Percentiles rank a stretch among this genome's conserved stretches.
phyloP scores from a whole-genome alignment of 2,797 vertebrate genomes.

The Lycodopsis pacificus region DNA sequence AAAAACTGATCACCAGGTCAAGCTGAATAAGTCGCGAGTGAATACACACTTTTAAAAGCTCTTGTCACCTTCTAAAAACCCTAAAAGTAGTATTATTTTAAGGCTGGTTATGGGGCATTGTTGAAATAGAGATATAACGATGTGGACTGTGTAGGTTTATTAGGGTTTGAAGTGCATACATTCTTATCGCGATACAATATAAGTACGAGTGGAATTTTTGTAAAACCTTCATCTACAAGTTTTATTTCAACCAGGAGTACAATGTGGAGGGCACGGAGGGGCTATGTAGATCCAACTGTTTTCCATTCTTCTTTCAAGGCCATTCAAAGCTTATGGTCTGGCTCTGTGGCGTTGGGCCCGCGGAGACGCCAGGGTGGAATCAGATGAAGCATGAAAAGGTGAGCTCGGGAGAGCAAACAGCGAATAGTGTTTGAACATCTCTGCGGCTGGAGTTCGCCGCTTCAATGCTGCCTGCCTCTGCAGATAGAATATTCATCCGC shows the following conservation, averaged over 20 bases:
- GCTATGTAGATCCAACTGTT: constrained; percentile 39
- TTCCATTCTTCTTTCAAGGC: constrained; percentile 64
- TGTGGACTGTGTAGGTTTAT: neutral
- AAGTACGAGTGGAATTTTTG: neutral
- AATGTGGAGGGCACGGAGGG: neutral
- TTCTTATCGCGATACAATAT: neutral
- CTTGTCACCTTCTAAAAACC: neutral
- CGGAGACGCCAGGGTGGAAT: constrained; percentile 55
- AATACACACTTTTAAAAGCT: constrained; percentile 1
- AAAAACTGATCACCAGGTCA: constrained; percentile 10
- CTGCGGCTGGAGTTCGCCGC: constrained; percentile 63
- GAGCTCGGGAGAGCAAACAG: constrained; percentile 71
- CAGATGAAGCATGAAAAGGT: constrained; percentile 69
- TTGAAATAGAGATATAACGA: neutral
- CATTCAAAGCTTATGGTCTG: constrained; percentile 56
- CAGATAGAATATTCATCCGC: constrained; percentile 73
- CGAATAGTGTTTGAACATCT: constrained; percentile 74
- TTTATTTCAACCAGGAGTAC: constrained; percentile 26
- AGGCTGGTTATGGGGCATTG: neutral
- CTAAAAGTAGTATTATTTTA: neutral
- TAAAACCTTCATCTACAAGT: neutral
- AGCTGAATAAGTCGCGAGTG: neutral
- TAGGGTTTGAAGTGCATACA: neutral
- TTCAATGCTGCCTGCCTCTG: constrained; percentile 70
- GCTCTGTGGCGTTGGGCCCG: constrained; percentile 50